Evolutionary conservation across 2,797 vertebrate genomes (phyloP), one percentile per base, ranked within the genome.

Genomic region (Protonibea diacanthus): DNA sequence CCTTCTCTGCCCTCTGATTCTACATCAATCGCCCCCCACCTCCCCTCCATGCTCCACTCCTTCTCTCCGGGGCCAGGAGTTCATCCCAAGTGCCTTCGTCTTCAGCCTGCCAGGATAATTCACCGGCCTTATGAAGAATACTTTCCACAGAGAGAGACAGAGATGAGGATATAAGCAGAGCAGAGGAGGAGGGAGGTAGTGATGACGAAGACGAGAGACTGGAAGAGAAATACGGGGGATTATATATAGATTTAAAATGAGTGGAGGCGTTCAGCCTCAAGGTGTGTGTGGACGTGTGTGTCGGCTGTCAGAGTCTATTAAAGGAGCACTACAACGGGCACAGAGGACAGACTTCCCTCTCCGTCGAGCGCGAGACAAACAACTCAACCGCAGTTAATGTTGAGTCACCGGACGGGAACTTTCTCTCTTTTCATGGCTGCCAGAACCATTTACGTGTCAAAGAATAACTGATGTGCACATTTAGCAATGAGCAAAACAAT

Each of bases 171-270:
- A 55, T 21, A 59, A 69, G 76, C 47, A 62, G 65, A 65, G 53
- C 11, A 57, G 20, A 71, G 51, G 74, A 57, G 23, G 45, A 67
- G 68, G 64, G 23, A 68, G 42, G 72, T 8, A 45, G 59, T 67
- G 74, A 86, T 3, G 47, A 27, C 44, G 74, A 52, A 74, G 64
- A 69, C 48, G 62, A 69, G 61, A 72, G 76, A 84, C 81, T 71
- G 83, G 76, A 76, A 38, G 75, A 81, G 67, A 76, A 82, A 86
- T 86, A 71, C 74, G 78, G 51, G 17, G 48, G 64, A 88, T 84
- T 92, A 91, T 88, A 92, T 92, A 93, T 92, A 95, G 91, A 91
- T 87, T 61, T 90, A 59, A 91, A 89, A 86, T 69, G 75, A 77
- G 79, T 53, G 65, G 68, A 61, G 51, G 70, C 72, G 72, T 73